Evolutionary conservation across 2,888 invertebrate genomes (phyloP).

Genomic region (Schizotus pectinicornis): DNA sequence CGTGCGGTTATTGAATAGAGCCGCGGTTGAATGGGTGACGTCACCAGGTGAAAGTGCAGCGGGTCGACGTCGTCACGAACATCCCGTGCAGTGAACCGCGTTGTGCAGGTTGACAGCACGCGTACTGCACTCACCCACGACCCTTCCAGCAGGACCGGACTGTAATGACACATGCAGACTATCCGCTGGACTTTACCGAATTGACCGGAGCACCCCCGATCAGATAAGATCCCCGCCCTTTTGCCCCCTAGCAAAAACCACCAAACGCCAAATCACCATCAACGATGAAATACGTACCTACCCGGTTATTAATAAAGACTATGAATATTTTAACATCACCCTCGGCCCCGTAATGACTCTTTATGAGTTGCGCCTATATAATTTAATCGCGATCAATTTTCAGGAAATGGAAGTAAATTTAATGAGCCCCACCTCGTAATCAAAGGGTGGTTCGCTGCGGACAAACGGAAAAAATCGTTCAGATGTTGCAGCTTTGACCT

Average conservation of each 20-base stretch:
- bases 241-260: too few relatives aligned
- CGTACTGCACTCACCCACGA: slow-evolving; percentile 5
- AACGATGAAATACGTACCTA: too few relatives aligned
- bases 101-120: slow-evolving; percentile 18
- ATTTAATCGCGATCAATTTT: slow-evolving; percentile 2
- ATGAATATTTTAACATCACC: too few relatives aligned
- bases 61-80: slow-evolving; percentile 32
- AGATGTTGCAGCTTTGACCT: neutral
- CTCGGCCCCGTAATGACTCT: neutral
- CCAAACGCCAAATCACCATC: too few relatives aligned
- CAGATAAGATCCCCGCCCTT: too few relatives aligned
- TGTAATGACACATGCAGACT: slow-evolving; percentile 17
- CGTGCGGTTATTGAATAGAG: slow-evolving; percentile 33
- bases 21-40: slow-evolving; percentile 32
- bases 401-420: neutral
- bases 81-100: slow-evolving; percentile 26
- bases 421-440: too few relatives aligned
- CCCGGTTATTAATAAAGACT: too few relatives aligned
- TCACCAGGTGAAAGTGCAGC: slow-evolving; percentile 32
- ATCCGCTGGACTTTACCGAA: neutral
- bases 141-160: slow-evolving; percentile 2
- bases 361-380: neutral
- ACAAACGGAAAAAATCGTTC: neutral
- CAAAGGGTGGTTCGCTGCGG: too few relatives aligned
- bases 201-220: too few relatives aligned